Conservation (phyloP, 2,797 vertebrate genomes). For the Phataginus tetradactyla region DNA sequence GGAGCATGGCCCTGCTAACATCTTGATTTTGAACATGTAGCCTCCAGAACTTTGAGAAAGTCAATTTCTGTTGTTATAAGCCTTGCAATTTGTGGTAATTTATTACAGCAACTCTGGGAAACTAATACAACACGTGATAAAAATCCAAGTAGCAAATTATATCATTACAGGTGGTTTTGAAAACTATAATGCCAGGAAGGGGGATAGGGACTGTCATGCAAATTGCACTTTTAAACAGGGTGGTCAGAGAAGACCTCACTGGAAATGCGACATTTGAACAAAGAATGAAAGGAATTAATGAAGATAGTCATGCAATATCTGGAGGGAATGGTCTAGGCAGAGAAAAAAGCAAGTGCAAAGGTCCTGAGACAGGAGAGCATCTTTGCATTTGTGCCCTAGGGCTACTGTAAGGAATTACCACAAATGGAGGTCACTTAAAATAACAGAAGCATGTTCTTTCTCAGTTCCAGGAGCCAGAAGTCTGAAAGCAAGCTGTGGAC, state of each 20-base stretch:
- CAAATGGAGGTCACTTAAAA: background rate
- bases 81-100: background rate
- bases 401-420: background rate
- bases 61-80: background rate
- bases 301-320: background rate
- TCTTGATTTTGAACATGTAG: background rate
- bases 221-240: background rate
- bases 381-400: background rate
- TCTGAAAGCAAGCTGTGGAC: background rate
- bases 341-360: background rate
- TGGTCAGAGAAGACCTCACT: background rate
- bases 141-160: background rate
- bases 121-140: background rate
- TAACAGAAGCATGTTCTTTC: background rate
- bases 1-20: background rate
- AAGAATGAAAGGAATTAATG: background rate
- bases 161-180: background rate
- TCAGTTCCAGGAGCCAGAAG: background rate
- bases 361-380: background rate
- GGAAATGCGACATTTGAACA: background rate
- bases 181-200: background rate
- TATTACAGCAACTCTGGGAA: background rate
- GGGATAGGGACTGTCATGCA: background rate
- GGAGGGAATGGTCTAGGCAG: background rate
- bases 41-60: background rate